phyloP scores from a whole-genome alignment of 2,113 vertebrate species.

The Tetrax tetrax region DNA sequence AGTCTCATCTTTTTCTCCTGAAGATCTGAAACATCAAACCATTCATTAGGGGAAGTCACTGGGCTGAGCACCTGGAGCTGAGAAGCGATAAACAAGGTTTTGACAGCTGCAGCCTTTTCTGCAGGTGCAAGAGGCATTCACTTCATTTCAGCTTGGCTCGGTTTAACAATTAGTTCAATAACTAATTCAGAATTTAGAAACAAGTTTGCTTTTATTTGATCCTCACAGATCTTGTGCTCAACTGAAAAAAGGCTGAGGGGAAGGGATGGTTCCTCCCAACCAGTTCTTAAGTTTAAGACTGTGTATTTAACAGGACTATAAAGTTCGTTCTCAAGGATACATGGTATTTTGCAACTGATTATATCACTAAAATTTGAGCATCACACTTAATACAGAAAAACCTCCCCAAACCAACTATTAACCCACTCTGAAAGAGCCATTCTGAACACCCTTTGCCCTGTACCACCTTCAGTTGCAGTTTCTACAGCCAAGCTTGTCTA shows the following conservation, averaged over 20 bases:
- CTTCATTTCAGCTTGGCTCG: neutral
- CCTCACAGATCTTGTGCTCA: neutral
- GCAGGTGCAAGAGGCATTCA: conserved; percentile 36
- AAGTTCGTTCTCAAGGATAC: neutral
- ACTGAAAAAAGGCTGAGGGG: neutral
- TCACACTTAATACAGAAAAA: neutral
- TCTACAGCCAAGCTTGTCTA: neutral
- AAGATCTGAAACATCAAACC: neutral
- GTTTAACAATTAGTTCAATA: neutral
- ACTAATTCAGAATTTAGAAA: neutral
- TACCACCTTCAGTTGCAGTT: neutral
- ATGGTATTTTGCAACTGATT: neutral
- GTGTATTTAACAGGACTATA: neutral
- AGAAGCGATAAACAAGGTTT: conserved; percentile 2
- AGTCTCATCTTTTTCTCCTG: neutral
- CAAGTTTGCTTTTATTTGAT: neutral
- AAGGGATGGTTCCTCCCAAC: neutral
- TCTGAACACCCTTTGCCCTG: neutral
- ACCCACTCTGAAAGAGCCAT: neutral
- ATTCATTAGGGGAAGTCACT: neutral
- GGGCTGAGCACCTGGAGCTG: conserved; percentile 22
- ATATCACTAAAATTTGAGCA: neutral
- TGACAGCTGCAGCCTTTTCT: conserved; percentile 36
- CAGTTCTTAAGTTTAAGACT: neutral
- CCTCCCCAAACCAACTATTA: neutral